Base-by-base conservation (phyloP, 2,888 invertebrate species). In the Tiphia femorata region DNA sequence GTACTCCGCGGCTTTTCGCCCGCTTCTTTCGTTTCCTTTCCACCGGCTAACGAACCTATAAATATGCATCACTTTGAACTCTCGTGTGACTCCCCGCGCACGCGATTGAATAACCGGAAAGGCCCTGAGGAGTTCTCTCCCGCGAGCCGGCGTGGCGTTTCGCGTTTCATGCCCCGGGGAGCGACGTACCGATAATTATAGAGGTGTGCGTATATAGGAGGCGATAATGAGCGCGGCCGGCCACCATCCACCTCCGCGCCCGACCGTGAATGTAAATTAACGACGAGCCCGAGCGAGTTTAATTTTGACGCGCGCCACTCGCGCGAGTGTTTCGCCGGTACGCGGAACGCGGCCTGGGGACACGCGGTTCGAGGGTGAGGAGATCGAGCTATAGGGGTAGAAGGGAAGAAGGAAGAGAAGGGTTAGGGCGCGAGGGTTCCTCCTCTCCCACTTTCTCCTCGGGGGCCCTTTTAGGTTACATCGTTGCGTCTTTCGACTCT, bases 11-110 rank as follows among this genome's bases (percentile, higher is more conserved):
- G 51, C 27, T 61, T 61, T 65, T 62, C 58, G 52, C 33, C 37
- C 4, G 48, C 30, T 65, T 68, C 61, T 63, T 63, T 70, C 52
- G 46, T 51, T 61, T 71, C 61, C 49, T 57, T 61, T 70, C 37
- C 55, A 17, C 20, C 27, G 38, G 53, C 67, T 72, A 74, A 75
- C 70, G 70, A 75, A 67, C 72, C 64, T 71, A 72, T 75, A 74
- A 76, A 74, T 76, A 76, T 72, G 70, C 68, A 72, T 74, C 56
- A 50, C 65, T 74, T 75, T 70, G 68, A 75, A 70, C 67, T 69
- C 51, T 17, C 59, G 61, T 63, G 62, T 58, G 65, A 70, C 64
- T 64, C 49, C 60, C 30, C 53, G 55, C 21, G 52, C 63, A 54
- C 60, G 63, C 67, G 62, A 72, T 65, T 62, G 58, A 74, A 70